Evolutionary conservation across 2,113 vertebrate genomes (phyloP).

Genomic region (Cichladusa arquata): DNA sequence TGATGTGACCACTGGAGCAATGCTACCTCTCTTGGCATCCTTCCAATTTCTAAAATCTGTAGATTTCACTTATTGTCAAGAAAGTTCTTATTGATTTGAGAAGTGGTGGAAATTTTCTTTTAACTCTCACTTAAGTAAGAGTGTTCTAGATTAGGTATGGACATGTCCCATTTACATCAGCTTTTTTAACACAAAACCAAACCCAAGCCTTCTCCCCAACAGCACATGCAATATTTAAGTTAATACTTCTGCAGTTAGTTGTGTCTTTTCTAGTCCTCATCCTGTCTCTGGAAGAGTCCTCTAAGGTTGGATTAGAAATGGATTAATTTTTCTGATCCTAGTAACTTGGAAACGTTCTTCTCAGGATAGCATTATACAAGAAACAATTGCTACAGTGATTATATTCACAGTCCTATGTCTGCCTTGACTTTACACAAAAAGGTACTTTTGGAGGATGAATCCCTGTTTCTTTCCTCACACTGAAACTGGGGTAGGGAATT

Average conservation of each 20-base stretch:
- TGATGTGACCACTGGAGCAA: accelerated
- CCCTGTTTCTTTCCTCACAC: background rate
- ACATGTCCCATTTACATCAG: background rate
- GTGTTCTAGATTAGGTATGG: background rate
- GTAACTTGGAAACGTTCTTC: background rate
- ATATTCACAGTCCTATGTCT: background rate
- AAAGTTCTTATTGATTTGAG: background rate
- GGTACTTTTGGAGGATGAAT: background rate
- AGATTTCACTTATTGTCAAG: background rate
- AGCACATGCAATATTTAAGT: background rate
- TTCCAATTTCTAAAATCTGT: background rate
- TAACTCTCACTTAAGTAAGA: background rate
- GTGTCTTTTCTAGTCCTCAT: background rate
- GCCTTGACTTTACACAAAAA: background rate
- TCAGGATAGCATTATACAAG: background rate
- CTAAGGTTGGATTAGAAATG: background rate
- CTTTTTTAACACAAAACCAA: background rate
- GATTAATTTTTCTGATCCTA: background rate
- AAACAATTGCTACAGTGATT: background rate
- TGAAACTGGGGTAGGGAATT: background rate
- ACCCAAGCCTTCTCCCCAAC: background rate
- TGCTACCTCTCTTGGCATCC: background rate
- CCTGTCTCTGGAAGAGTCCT: background rate
- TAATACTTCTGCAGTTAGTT: background rate
- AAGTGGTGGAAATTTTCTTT: background rate